phyloP scores from a whole-genome alignment of 2,797 vertebrate species.

The Erpetoichthys calabaricus region DNA sequence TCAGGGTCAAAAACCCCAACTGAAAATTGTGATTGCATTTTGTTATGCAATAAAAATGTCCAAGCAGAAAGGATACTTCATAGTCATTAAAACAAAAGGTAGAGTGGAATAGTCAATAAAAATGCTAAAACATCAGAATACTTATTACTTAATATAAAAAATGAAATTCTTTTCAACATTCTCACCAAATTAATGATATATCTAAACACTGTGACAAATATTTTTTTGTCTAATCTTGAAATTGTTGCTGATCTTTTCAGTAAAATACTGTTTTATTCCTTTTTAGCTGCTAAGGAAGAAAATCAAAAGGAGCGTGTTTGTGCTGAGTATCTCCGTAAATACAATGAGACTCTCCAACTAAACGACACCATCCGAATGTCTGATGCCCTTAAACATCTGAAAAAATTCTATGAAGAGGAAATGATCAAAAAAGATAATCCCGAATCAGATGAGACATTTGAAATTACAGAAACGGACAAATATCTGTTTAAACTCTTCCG shows the following conservation, averaged over 20 bases:
- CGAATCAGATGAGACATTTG: slow-evolving; percentile 38
- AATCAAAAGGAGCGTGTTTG: slow-evolving; percentile 71
- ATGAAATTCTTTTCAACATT: no score
- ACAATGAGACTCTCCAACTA: slow-evolving; percentile 79
- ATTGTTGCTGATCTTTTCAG: background rate
- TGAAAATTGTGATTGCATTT: no score
- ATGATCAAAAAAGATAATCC: slow-evolving; percentile 50
- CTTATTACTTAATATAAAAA: no score
- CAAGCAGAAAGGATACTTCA: no score
- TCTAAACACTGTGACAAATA: no score
- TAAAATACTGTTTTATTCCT: slow-evolving; percentile 11
- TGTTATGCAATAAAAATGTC: no score
- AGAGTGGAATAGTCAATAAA: no score
- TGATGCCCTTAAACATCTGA: slow-evolving; percentile 70
- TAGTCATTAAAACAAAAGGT: no score
- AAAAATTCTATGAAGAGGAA: slow-evolving; percentile 66
- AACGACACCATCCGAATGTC: slow-evolving; percentile 81
- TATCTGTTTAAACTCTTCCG: slow-evolving; percentile 72
- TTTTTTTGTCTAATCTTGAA: no score
- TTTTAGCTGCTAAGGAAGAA: slow-evolving; percentile 67
- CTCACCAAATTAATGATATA: no score
- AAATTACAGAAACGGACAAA: slow-evolving; percentile 59
- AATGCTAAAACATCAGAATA: no score
- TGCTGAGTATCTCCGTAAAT: slow-evolving; percentile 73
- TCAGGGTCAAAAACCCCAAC: no score